These are phyloP conservation scores for Leptopterna dolabrata DNA, from an alignment of 2,888 invertebrate species.

Conservation along the genomic window DNA sequence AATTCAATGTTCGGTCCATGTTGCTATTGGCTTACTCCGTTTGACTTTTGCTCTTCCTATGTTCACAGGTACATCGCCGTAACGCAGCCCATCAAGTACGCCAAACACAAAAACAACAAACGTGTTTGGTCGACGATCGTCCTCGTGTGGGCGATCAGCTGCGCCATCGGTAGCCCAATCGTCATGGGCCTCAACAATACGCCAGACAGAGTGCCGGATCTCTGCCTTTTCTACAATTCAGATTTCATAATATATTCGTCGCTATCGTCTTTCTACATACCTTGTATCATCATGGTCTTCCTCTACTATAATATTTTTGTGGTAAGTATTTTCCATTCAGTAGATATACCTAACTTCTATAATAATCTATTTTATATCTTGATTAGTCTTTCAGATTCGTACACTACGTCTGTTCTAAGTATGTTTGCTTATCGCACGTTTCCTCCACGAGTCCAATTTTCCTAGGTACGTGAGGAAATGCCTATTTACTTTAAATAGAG, in stretches of 20 bases:
- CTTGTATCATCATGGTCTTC: constrained; percentile 97
- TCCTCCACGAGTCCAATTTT: no score
- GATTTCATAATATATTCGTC: constrained; percentile 99
- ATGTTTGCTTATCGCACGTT: no score
- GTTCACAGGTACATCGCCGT: constrained; percentile 93
- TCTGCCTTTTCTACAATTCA: constrained; percentile 96
- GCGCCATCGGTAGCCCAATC: constrained; percentile 95
- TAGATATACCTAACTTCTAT: no score
- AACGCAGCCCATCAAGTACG: constrained; percentile 98
- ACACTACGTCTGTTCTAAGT: no score
- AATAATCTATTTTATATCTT: no score
- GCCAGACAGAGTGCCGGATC: constrained; percentile 82
- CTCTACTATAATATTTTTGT: constrained; percentile 97
- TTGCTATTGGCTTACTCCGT: no score
- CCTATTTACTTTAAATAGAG: no score
- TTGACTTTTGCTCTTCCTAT: background rate
- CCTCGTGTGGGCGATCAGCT: constrained; percentile 94
- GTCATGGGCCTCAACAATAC: constrained; percentile 96
- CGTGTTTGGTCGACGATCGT: constrained; percentile 95
- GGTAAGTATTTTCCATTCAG: no score
- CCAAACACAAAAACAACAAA: constrained; percentile 95
- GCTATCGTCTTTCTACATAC: constrained; percentile 98
- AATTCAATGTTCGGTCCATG: no score
- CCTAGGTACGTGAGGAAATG: no score
- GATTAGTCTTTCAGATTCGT: no score